A percentile compares a stretch with the other conserved stretches of the same genome.
These are phyloP conservation scores for Coreoperca whiteheadi DNA, from an alignment of 2,113 vertebrate genomes.

Conservation along the genomic window DNA sequence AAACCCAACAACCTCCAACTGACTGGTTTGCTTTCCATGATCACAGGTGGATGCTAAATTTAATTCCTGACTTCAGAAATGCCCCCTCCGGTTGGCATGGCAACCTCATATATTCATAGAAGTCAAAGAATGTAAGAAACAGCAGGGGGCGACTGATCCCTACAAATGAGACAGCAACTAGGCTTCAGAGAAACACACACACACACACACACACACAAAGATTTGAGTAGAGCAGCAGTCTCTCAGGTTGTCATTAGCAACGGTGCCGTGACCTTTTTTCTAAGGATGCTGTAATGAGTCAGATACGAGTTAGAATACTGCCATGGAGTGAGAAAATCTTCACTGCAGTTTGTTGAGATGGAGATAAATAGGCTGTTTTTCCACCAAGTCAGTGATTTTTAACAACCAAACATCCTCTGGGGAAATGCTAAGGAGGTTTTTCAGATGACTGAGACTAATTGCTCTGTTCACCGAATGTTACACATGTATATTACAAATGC, in stretches of 20 bases:
- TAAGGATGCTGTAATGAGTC: slow-evolving; percentile 65
- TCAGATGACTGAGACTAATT: slow-evolving; percentile 34
- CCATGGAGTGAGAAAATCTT: slow-evolving; percentile 26
- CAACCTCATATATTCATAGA: slow-evolving; percentile 43
- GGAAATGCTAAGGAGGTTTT: neutral
- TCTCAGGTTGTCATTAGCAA: slow-evolving; percentile 80
- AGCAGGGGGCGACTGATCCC: slow-evolving; percentile 81
- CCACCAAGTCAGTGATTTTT: slow-evolving; percentile 11
- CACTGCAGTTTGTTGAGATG: slow-evolving; percentile 35
- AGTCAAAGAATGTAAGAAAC: slow-evolving; percentile 58
- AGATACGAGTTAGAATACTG: slow-evolving; percentile 34
- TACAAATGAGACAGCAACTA: slow-evolving; percentile 54
- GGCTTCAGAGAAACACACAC: slow-evolving; percentile 20
- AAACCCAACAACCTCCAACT: slow-evolving; percentile 5
- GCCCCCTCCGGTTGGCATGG: slow-evolving; percentile 64
- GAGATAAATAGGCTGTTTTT: slow-evolving; percentile 17
- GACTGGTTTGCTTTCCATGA: slow-evolving; percentile 20
- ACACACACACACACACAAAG: slow-evolving; percentile 24
- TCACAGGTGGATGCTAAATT: slow-evolving; percentile 63
- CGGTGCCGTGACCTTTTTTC: slow-evolving; percentile 70
- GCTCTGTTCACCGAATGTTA: slow-evolving; percentile 12
- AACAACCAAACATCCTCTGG: slow-evolving; percentile 26
- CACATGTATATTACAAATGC: slow-evolving; percentile 7
- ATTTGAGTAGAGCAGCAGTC: slow-evolving; percentile 46
- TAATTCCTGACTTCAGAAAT: slow-evolving; percentile 54